Percentiles rank a stretch among this genome's conserved stretches.
These are phyloP conservation scores for Antedon mediterranea DNA, from an alignment of 53 echinoderm and acorn worm genomes.

Conservation along the genomic window DNA sequence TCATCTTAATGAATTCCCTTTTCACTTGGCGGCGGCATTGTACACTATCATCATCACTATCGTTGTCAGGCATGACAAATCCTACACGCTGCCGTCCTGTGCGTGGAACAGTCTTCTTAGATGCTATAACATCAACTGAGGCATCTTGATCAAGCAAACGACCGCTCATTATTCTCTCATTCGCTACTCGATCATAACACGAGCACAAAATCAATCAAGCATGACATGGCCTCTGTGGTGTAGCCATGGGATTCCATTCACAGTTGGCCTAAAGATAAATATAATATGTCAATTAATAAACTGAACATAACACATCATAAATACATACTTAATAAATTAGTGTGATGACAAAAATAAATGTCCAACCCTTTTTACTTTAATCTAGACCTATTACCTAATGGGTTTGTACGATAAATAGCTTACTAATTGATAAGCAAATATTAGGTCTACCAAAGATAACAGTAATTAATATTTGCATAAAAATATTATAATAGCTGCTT, in stretches of 20 bases:
- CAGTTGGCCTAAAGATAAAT: not conserved
- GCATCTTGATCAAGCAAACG: not conserved
- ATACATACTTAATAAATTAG: not conserved
- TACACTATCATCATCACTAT: not conserved
- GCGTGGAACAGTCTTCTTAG: not conserved
- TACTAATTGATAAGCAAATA: not conserved
- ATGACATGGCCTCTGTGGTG: not conserved
- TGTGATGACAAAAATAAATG: not conserved
- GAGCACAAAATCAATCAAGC: not conserved
- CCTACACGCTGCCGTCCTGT: not conserved
- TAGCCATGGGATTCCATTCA: not conserved
- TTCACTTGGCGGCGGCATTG: not conserved
- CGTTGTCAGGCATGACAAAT: not conserved
- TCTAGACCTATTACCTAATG: not conserved
- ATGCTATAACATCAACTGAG: not conserved
- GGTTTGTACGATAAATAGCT: not conserved
- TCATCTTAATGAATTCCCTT: not conserved
- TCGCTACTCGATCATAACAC: not conserved
- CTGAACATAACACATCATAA: not conserved
- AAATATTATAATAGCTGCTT: no score
- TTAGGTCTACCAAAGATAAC: not conserved
- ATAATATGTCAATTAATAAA: not conserved
- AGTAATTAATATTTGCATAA: not conserved
- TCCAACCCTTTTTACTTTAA: not conserved
- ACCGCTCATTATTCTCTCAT: not conserved